phyloP scores from a whole-genome alignment of 1,140 invertebrate genomes.

The Cylas formicarius region DNA sequence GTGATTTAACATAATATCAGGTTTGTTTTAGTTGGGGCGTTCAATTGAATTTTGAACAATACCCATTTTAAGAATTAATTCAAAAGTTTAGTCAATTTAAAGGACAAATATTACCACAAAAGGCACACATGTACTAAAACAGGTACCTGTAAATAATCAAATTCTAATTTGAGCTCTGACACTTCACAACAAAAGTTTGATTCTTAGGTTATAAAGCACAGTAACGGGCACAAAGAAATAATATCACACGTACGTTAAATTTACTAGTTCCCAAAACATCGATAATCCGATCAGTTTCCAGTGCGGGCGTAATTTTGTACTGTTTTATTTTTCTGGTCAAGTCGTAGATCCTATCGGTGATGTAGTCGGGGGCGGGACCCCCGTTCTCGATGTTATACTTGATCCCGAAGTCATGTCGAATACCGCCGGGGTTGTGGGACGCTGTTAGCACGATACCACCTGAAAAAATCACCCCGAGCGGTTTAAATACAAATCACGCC shows the following conservation, averaged over 20 bases:
- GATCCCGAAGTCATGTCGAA: slow-evolving; percentile 96
- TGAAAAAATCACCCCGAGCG: slow-evolving; percentile 24
- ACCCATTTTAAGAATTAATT: no score
- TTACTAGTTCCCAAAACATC: slow-evolving; percentile 24
- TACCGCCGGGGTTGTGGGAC: slow-evolving; percentile 97
- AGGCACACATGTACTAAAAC: no score
- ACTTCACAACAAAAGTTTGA: background rate
- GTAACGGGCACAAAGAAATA: no score
- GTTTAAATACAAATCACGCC: background rate
- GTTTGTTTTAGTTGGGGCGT: no score
- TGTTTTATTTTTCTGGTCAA: slow-evolving; percentile 69
- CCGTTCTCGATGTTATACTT: slow-evolving; percentile 98
- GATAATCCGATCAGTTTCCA: slow-evolving; percentile 56
- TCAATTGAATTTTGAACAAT: no score
- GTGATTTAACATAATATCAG: no score
- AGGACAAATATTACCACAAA: no score
- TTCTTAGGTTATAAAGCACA: no score
- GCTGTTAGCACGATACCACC: slow-evolving; percentile 97
- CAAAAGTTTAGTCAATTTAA: no score
- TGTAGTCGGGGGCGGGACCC: slow-evolving; percentile 86
- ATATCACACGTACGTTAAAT: slow-evolving; percentile 24
- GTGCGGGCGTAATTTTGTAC: slow-evolving; percentile 72
- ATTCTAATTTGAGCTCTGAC: background rate
- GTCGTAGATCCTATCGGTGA: slow-evolving; percentile 86
- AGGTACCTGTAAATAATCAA: no score